Conservation (phyloP, 2,888 invertebrate species). For the Entomobrya proxima region DNA sequence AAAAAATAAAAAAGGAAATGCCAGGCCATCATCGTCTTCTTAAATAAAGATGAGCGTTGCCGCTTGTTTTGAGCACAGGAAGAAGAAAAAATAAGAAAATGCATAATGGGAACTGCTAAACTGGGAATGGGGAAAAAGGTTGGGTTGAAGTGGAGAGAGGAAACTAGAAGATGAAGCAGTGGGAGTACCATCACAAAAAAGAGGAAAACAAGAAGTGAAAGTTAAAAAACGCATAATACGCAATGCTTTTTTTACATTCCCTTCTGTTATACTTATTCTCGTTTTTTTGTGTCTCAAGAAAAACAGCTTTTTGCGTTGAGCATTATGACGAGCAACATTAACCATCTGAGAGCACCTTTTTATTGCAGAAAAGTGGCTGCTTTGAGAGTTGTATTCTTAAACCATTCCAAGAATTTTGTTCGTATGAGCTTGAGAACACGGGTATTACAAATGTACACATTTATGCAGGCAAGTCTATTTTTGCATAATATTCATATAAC, state of each 20-base stretch:
- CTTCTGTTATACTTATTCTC: not conserved
- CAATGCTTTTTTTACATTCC: not conserved
- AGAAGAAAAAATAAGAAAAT: constrained; percentile 2
- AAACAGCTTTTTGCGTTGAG: not conserved
- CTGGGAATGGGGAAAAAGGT: not conserved
- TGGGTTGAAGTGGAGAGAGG: constrained; percentile 5
- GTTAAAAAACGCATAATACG: not conserved
- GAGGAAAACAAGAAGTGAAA: constrained; percentile 15
- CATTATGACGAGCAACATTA: constrained; percentile 13
- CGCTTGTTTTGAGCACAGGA: not conserved
- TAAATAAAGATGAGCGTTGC: constrained; percentile 29
- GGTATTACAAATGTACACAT: not conserved
- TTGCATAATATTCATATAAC: constrained; percentile 29
- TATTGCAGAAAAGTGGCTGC: not conserved
- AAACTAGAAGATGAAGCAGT: not conserved
- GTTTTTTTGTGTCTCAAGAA: not conserved
- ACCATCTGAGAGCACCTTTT: not conserved
- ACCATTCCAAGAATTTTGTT: not conserved
- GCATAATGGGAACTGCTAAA: not conserved
- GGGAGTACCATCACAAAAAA: not conserved
- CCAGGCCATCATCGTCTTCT: constrained; percentile 35
- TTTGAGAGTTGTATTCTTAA: not conserved
- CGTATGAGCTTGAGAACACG: not conserved
- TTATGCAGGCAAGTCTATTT: constrained; percentile 1
- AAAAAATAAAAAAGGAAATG: constrained; percentile 42